phyloP scores from a whole-genome alignment of 1,140 invertebrate species.

The Anagrus nilaparvatae region DNA sequence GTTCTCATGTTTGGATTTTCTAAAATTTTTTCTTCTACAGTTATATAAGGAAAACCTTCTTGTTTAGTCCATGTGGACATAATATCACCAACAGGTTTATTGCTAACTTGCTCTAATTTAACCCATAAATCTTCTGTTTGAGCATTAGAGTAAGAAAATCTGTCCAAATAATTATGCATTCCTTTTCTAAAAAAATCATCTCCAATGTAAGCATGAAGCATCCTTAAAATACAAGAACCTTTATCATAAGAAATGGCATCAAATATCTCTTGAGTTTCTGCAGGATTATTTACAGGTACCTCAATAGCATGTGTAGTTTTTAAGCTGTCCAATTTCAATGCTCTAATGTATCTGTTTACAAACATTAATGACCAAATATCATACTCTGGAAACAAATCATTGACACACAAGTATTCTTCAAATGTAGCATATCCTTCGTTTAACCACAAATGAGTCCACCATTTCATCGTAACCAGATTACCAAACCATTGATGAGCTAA shows the following conservation, averaged over 20 bases:
- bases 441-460: conserved; percentile 40
- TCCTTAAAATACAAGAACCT: conserved; percentile 59
- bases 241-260: conserved; percentile 52
- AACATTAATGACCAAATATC: conserved; percentile 1
- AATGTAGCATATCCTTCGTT: conserved; percentile 44
- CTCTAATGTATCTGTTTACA: not conserved
- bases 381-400: conserved; percentile 6
- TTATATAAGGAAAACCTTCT: conserved; percentile 41
- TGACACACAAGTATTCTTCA: conserved; percentile 23
- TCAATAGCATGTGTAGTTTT: conserved; percentile 6
- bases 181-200: conserved; percentile 49
- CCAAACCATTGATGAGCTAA: conserved; percentile 62
- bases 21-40: conserved; percentile 22
- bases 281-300: conserved; percentile 36
- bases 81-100: conserved; percentile 31
- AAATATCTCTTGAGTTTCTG: conserved; percentile 46
- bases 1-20: conserved; percentile 46
- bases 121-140: conserved; percentile 5
- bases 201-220: conserved; percentile 66
- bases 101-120: conserved; percentile 1
- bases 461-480: conserved; percentile 52
- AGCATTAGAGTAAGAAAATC: conserved; percentile 10
- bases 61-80: conserved; percentile 44
- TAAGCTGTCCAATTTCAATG: conserved; percentile 5
- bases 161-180: conserved; percentile 44